A percentile compares a stretch with the other conserved stretches of the same genome.
phyloP scores from a whole-genome alignment of 1,140 invertebrate species.

The Drosophila melanica region DNA sequence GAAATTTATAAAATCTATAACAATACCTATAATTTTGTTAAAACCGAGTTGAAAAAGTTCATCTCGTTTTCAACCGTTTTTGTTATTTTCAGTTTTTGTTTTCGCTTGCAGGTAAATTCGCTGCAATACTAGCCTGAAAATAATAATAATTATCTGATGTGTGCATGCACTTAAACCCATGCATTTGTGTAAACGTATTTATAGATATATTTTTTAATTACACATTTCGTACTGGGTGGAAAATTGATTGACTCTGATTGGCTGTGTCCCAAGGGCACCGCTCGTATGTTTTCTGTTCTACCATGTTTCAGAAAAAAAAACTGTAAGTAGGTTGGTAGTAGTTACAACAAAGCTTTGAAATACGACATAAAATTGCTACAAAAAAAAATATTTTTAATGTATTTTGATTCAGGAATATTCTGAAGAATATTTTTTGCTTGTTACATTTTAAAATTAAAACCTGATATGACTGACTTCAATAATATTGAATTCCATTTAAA shows the following conservation, averaged over 20 bases:
- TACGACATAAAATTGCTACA: not conserved
- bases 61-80: slow-evolving; percentile 12
- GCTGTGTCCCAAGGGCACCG: slow-evolving; percentile 41
- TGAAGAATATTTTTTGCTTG: no score
- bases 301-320: not conserved
- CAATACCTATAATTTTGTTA: not conserved
- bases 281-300: slow-evolving; percentile 18
- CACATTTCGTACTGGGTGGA: slow-evolving; percentile 44
- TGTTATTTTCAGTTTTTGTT: slow-evolving; percentile 14
- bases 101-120: slow-evolving; percentile 36
- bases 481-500: no score
- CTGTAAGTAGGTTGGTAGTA: not conserved
- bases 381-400: no score
- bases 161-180: not conserved
- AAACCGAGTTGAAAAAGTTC: slow-evolving; percentile 13
- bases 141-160: slow-evolving; percentile 39
- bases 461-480: no score
- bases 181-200: slow-evolving; percentile 45
- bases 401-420: no score
- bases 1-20: no score
- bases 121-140: slow-evolving; percentile 19
- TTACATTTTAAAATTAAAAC: no score
- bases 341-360: not conserved
- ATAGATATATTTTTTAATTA: slow-evolving; percentile 57
- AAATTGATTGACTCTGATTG: slow-evolving; percentile 74